A percentile compares a stretch with the other conserved stretches of the same genome.
These are phyloP conservation scores for Barypeithes pellucidus DNA, from an alignment of 2,888 invertebrate genomes.

Conservation along the genomic window DNA sequence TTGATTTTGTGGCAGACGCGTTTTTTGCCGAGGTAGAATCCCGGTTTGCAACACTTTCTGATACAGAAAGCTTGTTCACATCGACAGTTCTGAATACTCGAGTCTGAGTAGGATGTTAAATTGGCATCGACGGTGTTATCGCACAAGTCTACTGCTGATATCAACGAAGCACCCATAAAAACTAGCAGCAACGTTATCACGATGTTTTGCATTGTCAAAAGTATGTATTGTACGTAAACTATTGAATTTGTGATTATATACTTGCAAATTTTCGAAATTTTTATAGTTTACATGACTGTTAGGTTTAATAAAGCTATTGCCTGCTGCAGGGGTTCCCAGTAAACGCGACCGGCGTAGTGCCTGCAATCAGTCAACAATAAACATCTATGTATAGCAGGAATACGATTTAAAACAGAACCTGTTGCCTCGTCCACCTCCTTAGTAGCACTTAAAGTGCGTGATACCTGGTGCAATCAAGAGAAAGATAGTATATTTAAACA, in stretches of 20 bases:
- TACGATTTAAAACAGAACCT: no score
- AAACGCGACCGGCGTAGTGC: neutral
- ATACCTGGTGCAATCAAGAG: no score
- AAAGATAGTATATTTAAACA: no score
- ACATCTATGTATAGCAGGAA: no score
- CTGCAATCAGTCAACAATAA: no score
- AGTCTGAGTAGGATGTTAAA: conserved; percentile 43
- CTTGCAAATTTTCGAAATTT: neutral
- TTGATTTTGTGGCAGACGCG: conserved; percentile 49
- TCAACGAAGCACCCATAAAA: neutral
- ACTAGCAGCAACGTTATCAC: neutral
- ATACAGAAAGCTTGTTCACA: conserved; percentile 53
- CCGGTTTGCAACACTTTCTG: conserved; percentile 58
- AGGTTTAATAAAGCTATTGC: neutral
- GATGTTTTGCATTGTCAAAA: neutral
- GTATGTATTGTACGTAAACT: no score
- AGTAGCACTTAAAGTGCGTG: no score
- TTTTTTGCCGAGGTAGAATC: conserved; percentile 49
- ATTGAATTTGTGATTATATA: neutral
- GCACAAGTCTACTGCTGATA: conserved; percentile 26
- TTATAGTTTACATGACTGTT: conserved; percentile 3
- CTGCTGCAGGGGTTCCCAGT: neutral
- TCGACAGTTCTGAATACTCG: conserved; percentile 48
- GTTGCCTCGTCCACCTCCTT: no score
- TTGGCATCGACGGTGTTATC: conserved; percentile 2